Evolutionary conservation across 2,888 invertebrate species (phyloP), one percentile per base, ranked within the genome.

Genomic region (Cosmia pyralina): DNA sequence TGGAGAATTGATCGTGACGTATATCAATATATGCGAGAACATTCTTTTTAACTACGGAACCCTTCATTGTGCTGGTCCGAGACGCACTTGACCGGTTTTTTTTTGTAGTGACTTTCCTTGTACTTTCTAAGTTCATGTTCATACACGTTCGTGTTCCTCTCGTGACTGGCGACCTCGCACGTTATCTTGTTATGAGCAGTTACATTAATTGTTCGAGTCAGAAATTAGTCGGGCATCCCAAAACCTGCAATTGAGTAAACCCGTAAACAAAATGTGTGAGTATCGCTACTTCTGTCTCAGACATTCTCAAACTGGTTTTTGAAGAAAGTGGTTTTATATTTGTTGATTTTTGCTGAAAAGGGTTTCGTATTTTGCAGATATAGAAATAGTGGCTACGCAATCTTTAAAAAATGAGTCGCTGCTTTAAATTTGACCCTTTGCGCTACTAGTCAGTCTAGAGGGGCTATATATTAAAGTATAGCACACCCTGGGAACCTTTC

Each of bases 141-240:
- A 57, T 48, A 19, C 63, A 44, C 63, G 58, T 63, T 41, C 41
- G 41, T 46, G 52, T 44, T 38, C 6, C 57, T 81, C 55, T 74
- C 66, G 75, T 62, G 81, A 66, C 22, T 53, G 7, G 46, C 48
- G 41, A 63, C 57, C 75, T 50, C 55, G 38, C n/a, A 19, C 7
- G 28, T 52, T 52, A 77, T 79, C 80, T 79, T 15, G n/a, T 52
- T 59, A 50, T 17, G 58, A 50, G 41, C 63, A 63, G 38, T 46
- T 46, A 79, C 15, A 28, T 60, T 44, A n/a, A n/a, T 44, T 41
- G 41, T 41, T 41, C 8, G 48, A 65, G 13, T 73, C 59, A 34
- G 38, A 79, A 34, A 65, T 53, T 72, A 22, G 19, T 59, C 28
- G 19, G 5, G 44, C 44, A 28, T 60, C 74, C 28, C 38, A n/a